Conservation (phyloP, 2,888 invertebrate genomes). For the Caenorhabditis japonica region DNA sequence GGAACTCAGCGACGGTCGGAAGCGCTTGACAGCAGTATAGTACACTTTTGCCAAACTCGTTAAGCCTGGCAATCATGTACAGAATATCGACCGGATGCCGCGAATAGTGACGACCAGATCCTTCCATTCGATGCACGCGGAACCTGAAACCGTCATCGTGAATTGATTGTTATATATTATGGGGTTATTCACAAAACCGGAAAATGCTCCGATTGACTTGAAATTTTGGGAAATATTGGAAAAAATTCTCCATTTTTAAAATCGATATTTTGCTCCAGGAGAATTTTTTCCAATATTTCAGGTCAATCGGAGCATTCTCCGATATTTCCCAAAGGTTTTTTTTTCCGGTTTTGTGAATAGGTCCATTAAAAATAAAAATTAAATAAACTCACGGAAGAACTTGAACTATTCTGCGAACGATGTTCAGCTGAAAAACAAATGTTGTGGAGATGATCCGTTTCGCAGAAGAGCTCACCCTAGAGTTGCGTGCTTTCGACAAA, state of each 20-base stretch:
- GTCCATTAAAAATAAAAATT: not conserved
- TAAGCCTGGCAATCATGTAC: constrained; percentile 21
- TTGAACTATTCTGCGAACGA: constrained; percentile 29
- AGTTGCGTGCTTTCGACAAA: constrained; percentile 32
- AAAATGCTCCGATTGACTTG: too few relatives aligned
- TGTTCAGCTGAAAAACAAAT: constrained; percentile 20
- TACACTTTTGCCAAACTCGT: constrained; percentile 34
- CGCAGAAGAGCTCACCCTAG: constrained; percentile 5
- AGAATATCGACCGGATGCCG: constrained; percentile 30
- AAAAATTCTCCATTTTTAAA: too few relatives aligned
- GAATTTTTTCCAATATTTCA: too few relatives aligned
- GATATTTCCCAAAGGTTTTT: too few relatives aligned
- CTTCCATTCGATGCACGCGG: constrained; percentile 41
- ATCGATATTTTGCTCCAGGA: too few relatives aligned
- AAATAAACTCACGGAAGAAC: constrained; percentile 24
- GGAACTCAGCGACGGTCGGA: constrained; percentile 26
- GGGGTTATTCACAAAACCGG: too few relatives aligned
- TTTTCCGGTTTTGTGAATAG: too few relatives aligned
- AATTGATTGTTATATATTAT: not conserved
- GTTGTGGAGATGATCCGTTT: not conserved
- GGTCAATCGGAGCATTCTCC: too few relatives aligned
- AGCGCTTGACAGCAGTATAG: constrained; percentile 23
- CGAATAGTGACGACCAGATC: constrained; percentile 27
- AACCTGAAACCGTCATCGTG: constrained; percentile 6
- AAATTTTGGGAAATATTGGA: too few relatives aligned